These are phyloP conservation scores for Drosophila pseudoananassae DNA, from an alignment of 1,140 invertebrate genomes.

Conservation along the genomic window DNA sequence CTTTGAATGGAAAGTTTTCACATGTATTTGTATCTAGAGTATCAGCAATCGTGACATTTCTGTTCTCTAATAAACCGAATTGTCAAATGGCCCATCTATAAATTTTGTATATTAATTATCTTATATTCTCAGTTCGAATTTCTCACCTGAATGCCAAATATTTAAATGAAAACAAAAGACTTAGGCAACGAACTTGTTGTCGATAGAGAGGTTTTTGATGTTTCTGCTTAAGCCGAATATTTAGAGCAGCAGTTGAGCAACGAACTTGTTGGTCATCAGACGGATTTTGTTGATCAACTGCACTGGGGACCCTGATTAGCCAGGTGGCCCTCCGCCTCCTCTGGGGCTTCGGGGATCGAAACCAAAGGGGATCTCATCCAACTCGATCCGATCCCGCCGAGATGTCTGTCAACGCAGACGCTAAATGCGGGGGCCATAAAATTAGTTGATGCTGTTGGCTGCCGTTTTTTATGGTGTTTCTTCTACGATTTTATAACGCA, in stretches of 20 bases:
- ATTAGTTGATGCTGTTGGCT: constrained; percentile 65
- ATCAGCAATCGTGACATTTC: too few species aligned
- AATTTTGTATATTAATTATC: background rate
- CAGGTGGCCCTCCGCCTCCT: constrained; percentile 9
- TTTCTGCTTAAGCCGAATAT: constrained; percentile 19
- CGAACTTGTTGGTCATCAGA: constrained; percentile 63
- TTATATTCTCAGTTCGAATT: background rate
- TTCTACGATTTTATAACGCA: constrained; percentile 70
- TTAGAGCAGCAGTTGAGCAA: constrained; percentile 64
- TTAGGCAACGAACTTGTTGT: constrained; percentile 61
- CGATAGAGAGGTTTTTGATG: constrained; percentile 29
- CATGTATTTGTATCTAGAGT: too few species aligned
- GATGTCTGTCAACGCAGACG: constrained; percentile 76
- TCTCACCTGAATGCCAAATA: background rate
- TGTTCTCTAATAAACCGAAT: too few species aligned
- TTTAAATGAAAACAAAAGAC: constrained; percentile 35
- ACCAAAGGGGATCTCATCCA: too few species aligned
- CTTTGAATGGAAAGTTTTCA: background rate
- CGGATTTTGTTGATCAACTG: constrained; percentile 33
- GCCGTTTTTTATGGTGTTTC: constrained; percentile 73
- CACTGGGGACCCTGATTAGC: constrained; percentile 38
- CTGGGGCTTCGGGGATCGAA: constrained; percentile 1
- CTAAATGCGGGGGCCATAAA: constrained; percentile 65
- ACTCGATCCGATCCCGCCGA: constrained; percentile 67
- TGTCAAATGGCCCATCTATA: too few species aligned